phyloP scores from a whole-genome alignment of 2,888 invertebrate genomes.

The Mesopsocus fuscifrons region DNA sequence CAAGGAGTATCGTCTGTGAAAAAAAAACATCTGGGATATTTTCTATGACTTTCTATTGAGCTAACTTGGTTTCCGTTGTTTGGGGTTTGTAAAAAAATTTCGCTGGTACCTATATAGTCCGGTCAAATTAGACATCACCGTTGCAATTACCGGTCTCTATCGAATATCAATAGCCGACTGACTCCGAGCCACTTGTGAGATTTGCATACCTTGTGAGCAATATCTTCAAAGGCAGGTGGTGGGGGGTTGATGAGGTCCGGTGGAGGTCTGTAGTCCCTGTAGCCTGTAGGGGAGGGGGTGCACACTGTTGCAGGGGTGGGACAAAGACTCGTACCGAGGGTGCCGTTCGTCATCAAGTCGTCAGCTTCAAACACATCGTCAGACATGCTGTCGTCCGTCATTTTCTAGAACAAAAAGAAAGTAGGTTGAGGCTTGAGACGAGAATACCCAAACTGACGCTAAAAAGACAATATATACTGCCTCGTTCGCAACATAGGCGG shows the following conservation, averaged over 20 bases:
- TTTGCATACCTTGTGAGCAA: slow-evolving; percentile 6
- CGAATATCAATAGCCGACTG: too few species aligned
- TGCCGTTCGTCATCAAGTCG: slow-evolving; percentile 22
- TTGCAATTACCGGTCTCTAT: too few species aligned
- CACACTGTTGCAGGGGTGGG: background rate
- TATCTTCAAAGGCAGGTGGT: background rate
- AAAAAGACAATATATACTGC: too few species aligned
- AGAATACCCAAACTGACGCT: too few species aligned
- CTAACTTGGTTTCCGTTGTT: too few species aligned
- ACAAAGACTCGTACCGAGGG: slow-evolving; percentile 6
- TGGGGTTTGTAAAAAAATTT: too few species aligned
- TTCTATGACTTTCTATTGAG: too few species aligned
- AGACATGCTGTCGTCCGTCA: slow-evolving; percentile 55
- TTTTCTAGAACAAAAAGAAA: slow-evolving; percentile 23
- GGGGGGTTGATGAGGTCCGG: slow-evolving; percentile 34
- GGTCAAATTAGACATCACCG: too few species aligned
- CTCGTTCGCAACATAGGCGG: background rate
- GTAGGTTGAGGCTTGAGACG: too few species aligned
- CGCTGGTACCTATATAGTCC: too few species aligned
- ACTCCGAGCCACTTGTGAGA: too few species aligned
- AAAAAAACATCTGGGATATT: too few species aligned
- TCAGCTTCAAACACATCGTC: slow-evolving; percentile 63
- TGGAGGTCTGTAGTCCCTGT: slow-evolving; percentile 59
- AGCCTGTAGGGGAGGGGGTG: slow-evolving; percentile 59
- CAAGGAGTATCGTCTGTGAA: slow-evolving; percentile 73